Conservation (phyloP, 2,888 invertebrate species). For the Ariolimax columbianus region DNA sequence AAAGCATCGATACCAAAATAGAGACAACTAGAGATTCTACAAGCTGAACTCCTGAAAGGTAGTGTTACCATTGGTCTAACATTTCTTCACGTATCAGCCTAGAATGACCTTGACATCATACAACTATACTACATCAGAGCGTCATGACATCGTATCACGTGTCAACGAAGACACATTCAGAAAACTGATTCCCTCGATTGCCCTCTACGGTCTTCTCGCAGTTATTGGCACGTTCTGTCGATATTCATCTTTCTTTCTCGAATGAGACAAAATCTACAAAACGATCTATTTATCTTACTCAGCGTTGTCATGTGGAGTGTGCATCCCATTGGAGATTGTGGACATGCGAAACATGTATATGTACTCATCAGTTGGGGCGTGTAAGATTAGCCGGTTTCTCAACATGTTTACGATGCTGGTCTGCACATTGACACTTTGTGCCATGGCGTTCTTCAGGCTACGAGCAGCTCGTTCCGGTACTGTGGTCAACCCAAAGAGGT, state of each 20-base stretch:
- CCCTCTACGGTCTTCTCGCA: conserved; percentile 2
- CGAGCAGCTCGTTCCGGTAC: conserved; percentile 1
- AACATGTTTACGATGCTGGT: conserved; percentile 9
- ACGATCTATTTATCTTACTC: conserved; percentile 30
- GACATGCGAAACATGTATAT: conserved; percentile 18
- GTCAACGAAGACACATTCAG: background rate
- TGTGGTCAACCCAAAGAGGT: background rate
- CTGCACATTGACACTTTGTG: background rate
- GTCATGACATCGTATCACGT: background rate
- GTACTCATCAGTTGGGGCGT: background rate
- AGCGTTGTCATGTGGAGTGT: conserved; percentile 30
- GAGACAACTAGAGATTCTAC: no score
- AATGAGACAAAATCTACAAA: conserved; percentile 28
- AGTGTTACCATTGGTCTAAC: no score
- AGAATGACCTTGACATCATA: background rate
- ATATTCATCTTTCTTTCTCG: conserved; percentile 26
- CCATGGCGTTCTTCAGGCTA: conserved; percentile 3
- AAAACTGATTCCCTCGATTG: conserved; percentile 24
- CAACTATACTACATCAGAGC: background rate
- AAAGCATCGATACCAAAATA: no score
- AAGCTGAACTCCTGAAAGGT: no score
- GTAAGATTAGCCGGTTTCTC: conserved; percentile 23
- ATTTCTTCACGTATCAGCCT: no score
- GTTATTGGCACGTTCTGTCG: conserved; percentile 12
- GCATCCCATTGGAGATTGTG: conserved; percentile 16